Evolutionary conservation across 2,113 vertebrate species (phyloP).

Genomic region (Agelaius tricolor): DNA sequence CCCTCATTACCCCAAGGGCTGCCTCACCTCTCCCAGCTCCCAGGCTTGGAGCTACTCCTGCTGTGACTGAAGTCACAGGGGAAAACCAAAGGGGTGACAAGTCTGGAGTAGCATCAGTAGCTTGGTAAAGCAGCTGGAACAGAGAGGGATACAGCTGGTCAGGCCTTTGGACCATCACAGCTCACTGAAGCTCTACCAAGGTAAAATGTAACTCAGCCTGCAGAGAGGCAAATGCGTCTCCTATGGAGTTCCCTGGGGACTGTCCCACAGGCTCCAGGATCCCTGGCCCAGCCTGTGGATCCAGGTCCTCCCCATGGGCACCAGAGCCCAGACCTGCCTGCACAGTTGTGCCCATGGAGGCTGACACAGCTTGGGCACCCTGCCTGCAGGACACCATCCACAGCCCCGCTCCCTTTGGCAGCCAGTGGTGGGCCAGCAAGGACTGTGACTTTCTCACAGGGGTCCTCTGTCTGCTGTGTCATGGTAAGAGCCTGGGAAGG

Average conservation of each 20-base stretch:
- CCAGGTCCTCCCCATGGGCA: background rate
- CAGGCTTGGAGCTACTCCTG: background rate
- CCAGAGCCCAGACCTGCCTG: fast-evolving
- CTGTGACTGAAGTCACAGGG: background rate
- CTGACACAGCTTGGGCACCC: background rate
- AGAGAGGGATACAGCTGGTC: background rate
- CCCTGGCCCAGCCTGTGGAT: background rate
- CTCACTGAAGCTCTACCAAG: background rate
- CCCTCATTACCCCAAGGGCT: background rate
- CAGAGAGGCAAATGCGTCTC: background rate
- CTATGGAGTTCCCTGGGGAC: background rate
- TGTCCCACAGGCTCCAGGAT: fast-evolving
- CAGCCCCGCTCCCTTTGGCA: fast-evolving
- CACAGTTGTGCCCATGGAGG: background rate
- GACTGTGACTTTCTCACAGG: background rate
- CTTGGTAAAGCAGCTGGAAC: background rate
- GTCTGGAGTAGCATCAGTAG: fast-evolving
- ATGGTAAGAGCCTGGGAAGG: fast-evolving
- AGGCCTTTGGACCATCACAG: background rate
- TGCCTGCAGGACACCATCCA: background rate
- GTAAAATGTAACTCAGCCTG: background rate
- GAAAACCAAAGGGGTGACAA: background rate
- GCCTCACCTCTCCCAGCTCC: background rate
- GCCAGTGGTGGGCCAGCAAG: background rate
- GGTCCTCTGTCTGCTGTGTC: background rate